These are phyloP conservation scores for Heterodera filipjevi DNA, from an alignment of 2,888 invertebrate species.

Conservation along the genomic window DNA sequence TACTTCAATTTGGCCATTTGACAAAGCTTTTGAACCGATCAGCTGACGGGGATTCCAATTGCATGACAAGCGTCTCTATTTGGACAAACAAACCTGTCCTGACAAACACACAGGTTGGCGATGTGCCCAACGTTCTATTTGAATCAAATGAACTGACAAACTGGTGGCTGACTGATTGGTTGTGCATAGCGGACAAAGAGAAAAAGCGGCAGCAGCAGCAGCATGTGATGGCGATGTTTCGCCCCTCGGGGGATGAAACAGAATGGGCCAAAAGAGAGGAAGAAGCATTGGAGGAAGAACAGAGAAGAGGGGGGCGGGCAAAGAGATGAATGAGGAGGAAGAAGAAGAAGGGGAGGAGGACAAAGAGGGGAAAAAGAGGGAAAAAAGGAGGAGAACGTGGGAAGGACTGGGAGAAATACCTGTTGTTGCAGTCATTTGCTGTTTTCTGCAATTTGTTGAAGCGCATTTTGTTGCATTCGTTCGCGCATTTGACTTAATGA, in stretches of 20 bases:
- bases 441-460: background rate
- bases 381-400: background rate
- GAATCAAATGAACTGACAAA: background rate
- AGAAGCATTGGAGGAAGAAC: conserved; percentile 49
- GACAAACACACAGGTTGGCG: no score
- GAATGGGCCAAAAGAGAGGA: no score
- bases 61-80: no score
- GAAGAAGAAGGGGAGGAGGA: background rate
- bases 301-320: background rate
- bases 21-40: no score
- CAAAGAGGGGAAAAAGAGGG: background rate
- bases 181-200: background rate
- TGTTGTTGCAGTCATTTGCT: background rate
- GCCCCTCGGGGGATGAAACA: conserved; percentile 44
- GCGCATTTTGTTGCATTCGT: no score
- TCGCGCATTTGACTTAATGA: background rate
- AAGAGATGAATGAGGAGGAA: background rate
- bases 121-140: background rate
- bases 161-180: no score
- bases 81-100: no score
- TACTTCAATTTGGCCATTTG: no score
- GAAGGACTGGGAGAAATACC: background rate
- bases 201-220: no score
- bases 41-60: no score
- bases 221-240: background rate